phyloP scores from a whole-genome alignment of 2,888 invertebrate species.

The Dermolepida albohirtum region DNA sequence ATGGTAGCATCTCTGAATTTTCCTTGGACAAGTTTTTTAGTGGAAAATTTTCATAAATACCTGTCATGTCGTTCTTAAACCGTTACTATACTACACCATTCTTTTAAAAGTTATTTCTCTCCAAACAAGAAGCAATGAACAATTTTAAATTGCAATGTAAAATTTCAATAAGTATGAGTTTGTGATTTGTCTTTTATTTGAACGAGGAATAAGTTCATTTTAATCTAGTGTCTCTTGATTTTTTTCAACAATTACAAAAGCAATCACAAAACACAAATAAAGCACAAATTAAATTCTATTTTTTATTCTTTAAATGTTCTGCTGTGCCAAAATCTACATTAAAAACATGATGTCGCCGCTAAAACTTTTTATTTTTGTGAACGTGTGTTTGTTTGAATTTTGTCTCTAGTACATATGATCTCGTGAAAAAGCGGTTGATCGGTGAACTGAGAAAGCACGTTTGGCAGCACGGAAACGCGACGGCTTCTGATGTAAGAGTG shows the following conservation, averaged over 20 bases:
- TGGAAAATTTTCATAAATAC: constrained; percentile 61
- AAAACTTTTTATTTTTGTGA: too few relatives aligned
- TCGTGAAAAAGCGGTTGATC: background rate
- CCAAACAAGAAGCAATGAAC: background rate
- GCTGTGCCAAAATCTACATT: too few relatives aligned
- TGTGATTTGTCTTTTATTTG: too few relatives aligned
- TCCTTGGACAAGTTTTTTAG: constrained; percentile 50
- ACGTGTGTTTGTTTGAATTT: background rate
- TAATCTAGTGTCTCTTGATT: too few relatives aligned
- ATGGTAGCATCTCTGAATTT: constrained; percentile 41
- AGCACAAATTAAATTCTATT: too few relatives aligned
- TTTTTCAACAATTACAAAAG: too few relatives aligned
- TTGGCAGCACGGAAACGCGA: constrained; percentile 27
- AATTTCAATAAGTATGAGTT: too few relatives aligned
- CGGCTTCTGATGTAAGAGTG: constrained; percentile 37
- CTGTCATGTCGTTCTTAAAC: constrained; percentile 37
- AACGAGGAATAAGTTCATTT: too few relatives aligned
- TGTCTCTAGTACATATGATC: background rate
- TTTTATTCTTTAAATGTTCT: too few relatives aligned
- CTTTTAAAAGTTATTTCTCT: background rate
- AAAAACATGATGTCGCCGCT: too few relatives aligned
- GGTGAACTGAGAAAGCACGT: constrained; percentile 25
- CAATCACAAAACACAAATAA: too few relatives aligned
- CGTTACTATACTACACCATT: background rate
- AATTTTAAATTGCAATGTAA: background rate